Evolutionary conservation across 1,140 invertebrate genomes (phyloP), one percentile per base, ranked within the genome.

Genomic region (Cephus cinctus): DNA sequence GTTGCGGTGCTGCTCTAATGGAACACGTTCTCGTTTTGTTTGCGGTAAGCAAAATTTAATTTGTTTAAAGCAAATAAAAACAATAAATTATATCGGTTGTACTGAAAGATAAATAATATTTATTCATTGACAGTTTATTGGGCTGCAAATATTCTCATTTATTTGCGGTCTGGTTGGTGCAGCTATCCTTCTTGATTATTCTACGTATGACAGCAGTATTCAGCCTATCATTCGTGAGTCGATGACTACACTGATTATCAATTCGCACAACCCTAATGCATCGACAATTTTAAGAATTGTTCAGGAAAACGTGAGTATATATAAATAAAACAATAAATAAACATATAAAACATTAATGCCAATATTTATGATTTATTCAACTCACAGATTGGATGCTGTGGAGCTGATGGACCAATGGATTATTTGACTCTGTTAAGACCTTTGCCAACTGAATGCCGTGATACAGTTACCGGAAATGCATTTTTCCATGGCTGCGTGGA

Each of bases 401-500:
- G 92, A 6, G 88, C 89, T 1, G 83, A 86, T 40, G 89, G 89
- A 0, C 84, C 90, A 0, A 83, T 83, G 66, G 92, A 94, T 69
- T 94, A 89, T 75, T 74, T 88, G 38, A 79, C 75, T 19, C 57
- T 89, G 53, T 80, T 83, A 50, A 88, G 91, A 63, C 88, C 90
- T 0, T 61, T 93, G 21, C 90, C 91, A 1, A 80, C 82, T 8
- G 86, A 88, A 43, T 94, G 92, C 56, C 80, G 92, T 5, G 89
- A 94, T 66, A 86, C 87, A 0, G 88, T 92, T 2, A 93, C 88
- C 4, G 92, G 92, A 32, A 92, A 93, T 69, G 88, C 89, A 6
- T 94, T 86, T 71, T 90, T 87, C 67, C 84, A 92, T 57, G 90
- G 90, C 9, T 94, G 92, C 60, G 86, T 90, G 0, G 87, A 92